Evolutionary conservation across 2,888 invertebrate species (phyloP).

Genomic region (Lasioglossum zephyrum): DNA sequence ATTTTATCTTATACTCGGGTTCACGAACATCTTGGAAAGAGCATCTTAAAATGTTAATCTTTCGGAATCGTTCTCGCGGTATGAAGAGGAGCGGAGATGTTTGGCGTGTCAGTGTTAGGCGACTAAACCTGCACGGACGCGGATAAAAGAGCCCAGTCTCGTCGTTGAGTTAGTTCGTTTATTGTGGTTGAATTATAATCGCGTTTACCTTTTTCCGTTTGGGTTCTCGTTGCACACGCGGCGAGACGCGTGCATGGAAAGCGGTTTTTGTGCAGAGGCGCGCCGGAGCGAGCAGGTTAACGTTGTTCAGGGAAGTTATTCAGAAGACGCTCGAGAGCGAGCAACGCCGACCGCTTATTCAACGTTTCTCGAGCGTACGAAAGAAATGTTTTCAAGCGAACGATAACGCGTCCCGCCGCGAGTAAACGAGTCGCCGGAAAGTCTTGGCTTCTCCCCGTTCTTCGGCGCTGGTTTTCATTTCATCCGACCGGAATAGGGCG

Average conservation of each 20-base stretch:
- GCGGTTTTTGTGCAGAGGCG: background rate
- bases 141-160: background rate
- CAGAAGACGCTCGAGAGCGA: constrained; percentile 9
- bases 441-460: background rate
- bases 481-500: background rate
- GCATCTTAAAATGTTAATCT: background rate
- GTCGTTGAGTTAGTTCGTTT: background rate
- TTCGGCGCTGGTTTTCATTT: background rate
- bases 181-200: constrained; percentile 1
- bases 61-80: background rate
- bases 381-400: constrained; percentile 6
- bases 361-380: constrained; percentile 14
- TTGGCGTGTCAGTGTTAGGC: background rate
- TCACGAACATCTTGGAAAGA: no score
- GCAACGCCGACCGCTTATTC: background rate
- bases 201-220: background rate
- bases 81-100: background rate
- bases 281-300: constrained; percentile 5
- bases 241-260: background rate
- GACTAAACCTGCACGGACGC: background rate
- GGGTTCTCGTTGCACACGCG: background rate
- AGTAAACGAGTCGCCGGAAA: background rate
- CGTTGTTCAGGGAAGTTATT: constrained; percentile 11
- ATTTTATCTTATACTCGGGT: no score
- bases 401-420: constrained; percentile 17